phyloP scores from a whole-genome alignment of 2,888 invertebrate species.

The Atethmia centrago region DNA sequence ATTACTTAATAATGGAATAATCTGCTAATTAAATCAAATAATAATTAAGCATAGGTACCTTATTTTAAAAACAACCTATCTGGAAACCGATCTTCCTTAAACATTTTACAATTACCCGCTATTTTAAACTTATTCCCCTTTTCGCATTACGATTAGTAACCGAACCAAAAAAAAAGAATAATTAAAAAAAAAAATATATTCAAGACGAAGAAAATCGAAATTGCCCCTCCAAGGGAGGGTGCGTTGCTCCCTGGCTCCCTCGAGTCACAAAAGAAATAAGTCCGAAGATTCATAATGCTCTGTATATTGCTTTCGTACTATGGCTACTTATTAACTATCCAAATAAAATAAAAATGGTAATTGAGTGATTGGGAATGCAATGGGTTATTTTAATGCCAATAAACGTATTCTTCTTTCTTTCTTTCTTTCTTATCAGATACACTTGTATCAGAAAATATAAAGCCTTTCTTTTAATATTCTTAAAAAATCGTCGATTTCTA shows the following conservation, averaged over 20 bases:
- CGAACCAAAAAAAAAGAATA: constrained; percentile 58
- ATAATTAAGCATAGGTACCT: constrained; percentile 3
- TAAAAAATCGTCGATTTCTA: not conserved
- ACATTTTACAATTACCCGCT: constrained; percentile 50
- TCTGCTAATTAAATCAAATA: not conserved
- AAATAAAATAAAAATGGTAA: not conserved
- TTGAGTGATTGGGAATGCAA: not conserved
- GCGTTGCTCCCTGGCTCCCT: constrained; percentile 69
- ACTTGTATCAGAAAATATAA: no score
- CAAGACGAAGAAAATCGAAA: constrained; percentile 69
- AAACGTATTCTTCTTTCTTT: no score
- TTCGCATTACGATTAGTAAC: constrained; percentile 61
- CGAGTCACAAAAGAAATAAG: constrained; percentile 16
- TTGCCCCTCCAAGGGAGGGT: constrained; percentile 63
- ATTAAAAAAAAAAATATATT: constrained; percentile 67
- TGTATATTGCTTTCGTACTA: not conserved
- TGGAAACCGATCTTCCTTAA: constrained; percentile 33
- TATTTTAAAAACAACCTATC: constrained; percentile 18
- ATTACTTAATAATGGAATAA: not conserved
- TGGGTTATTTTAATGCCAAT: no score
- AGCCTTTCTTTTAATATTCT: no score
- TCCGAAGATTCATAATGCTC: constrained; percentile 13
- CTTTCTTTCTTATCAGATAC: no score
- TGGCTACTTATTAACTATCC: not conserved
- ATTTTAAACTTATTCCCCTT: constrained; percentile 60